phyloP scores from a whole-genome alignment of 2,797 vertebrate genomes.

The Erpetoichthys calabaricus region DNA sequence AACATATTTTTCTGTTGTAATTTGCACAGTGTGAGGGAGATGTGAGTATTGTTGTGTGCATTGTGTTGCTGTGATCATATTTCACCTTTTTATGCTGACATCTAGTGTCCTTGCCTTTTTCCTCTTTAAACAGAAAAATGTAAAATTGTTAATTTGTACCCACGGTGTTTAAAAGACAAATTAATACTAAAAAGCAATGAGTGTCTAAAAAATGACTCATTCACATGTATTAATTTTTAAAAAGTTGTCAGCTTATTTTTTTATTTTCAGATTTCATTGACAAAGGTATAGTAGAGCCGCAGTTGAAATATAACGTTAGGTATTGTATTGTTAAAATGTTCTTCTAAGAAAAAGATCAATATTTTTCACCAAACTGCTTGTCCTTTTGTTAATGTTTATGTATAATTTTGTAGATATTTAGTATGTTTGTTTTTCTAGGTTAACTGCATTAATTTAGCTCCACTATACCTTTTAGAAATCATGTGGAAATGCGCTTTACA shows the following conservation, averaged over 20 bases:
- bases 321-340: neutral
- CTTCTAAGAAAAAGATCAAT: neutral
- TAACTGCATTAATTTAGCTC: neutral
- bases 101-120: conserved; percentile 2
- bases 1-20: conserved; percentile 62
- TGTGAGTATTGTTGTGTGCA: conserved; percentile 73
- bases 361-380: no score
- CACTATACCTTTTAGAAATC: conserved; percentile 2
- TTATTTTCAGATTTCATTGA: neutral
- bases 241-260: conserved; percentile 2
- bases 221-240: neutral
- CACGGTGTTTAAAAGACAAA: no score
- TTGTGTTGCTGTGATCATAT: conserved; percentile 28
- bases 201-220: conserved; percentile 1
- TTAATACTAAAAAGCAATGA: neutral
- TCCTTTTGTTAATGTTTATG: no score
- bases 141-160: no score
- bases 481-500: neutral
- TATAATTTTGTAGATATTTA: no score
- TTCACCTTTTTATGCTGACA: conserved; percentile 20
- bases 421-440: no score
- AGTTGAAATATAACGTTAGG: neutral
- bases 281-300: neutral
- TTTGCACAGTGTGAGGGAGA: conserved; percentile 88
- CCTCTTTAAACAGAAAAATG: neutral